Conservation (phyloP, 2,797 vertebrate species). For the Orestias chungarensis region DNA sequence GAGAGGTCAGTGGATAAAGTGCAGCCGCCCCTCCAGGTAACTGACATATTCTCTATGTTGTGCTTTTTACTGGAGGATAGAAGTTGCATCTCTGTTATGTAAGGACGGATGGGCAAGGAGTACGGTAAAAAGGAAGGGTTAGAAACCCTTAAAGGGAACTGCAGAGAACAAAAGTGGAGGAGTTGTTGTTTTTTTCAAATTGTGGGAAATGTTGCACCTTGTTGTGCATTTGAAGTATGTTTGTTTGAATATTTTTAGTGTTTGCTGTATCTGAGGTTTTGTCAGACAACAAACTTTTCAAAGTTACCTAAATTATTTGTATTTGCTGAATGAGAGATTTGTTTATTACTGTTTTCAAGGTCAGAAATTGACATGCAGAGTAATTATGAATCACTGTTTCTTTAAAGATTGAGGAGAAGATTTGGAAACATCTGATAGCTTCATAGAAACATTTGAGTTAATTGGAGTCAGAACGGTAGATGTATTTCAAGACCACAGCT, state of each 20-base stretch:
- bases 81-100: conserved; percentile 28
- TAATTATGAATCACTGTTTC: not conserved
- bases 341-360: not conserved
- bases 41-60: conserved; percentile 61
- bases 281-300: not conserved
- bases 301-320: not conserved
- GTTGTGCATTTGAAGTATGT: no score
- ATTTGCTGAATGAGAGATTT: not conserved
- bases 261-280: not conserved
- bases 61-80: conserved; percentile 37
- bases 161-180: not conserved
- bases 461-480: not conserved
- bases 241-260: not conserved
- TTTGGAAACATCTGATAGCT: not conserved
- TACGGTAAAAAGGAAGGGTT: conserved; percentile 31
- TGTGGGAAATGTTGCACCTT: not conserved
- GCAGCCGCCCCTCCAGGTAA: conserved; percentile 41
- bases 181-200: not conserved
- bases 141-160: conserved; percentile 24
- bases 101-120: conserved; percentile 29
- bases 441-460: not conserved
- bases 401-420: not conserved
- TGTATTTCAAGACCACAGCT: not conserved
- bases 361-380: not conserved
- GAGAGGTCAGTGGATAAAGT: conserved; percentile 53